A percentile compares a stretch with the other conserved stretches of the same genome.
Evolutionary conservation across 2,113 vertebrate species (phyloP).

Genomic region (Camelus bactrianus): DNA sequence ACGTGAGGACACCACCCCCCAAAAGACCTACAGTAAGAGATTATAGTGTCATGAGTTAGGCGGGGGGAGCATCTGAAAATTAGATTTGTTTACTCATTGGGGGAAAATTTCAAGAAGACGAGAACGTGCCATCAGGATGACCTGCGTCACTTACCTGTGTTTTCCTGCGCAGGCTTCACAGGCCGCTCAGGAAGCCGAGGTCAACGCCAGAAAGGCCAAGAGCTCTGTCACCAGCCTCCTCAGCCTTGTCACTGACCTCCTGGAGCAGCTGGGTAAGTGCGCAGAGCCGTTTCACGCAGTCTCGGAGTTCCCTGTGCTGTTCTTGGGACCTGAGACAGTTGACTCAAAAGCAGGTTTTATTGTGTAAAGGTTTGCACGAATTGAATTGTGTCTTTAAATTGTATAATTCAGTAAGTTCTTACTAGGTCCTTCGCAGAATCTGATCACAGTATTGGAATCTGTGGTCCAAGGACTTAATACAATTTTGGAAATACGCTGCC

Average conservation of each 20-base stretch:
- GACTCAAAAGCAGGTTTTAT: background rate
- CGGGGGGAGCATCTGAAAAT: conserved; percentile 10
- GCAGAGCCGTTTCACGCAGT: background rate
- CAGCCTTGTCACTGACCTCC: conserved; percentile 90
- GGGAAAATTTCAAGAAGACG: background rate
- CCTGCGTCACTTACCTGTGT: background rate
- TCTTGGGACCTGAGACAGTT: background rate
- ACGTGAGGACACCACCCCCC: background rate
- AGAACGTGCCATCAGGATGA: background rate
- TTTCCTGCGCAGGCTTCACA: conserved; percentile 90
- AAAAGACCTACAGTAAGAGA: background rate
- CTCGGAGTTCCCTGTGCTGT: background rate
- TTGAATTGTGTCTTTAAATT: background rate
- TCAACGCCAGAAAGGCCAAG: conserved; percentile 97
- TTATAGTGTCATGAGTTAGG: background rate
- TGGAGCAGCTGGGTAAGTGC: conserved; percentile 93
- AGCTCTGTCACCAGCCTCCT: conserved; percentile 93
- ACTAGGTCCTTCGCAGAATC: background rate
- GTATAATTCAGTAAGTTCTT: background rate
- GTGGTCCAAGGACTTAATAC: background rate
- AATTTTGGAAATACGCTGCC: background rate
- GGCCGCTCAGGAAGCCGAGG: conserved; percentile 95
- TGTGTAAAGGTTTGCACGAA: background rate
- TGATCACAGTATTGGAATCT: background rate
- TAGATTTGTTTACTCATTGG: background rate